Conservation (phyloP, 2,797 vertebrate genomes). For the Capromys pilorides region DNA sequence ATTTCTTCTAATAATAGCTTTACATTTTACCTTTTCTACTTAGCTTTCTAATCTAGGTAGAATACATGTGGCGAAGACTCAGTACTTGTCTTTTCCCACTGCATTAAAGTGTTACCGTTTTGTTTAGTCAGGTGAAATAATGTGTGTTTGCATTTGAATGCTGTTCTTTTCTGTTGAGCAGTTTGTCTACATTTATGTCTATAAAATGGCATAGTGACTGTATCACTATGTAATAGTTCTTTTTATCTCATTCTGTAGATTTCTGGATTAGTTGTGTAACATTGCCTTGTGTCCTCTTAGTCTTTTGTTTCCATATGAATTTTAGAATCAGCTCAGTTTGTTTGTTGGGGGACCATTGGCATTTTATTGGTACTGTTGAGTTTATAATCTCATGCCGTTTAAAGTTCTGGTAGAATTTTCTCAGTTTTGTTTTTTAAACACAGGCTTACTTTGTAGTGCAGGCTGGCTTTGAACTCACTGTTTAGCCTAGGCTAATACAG, state of each 20-base stretch:
- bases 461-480: neutral
- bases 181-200: neutral
- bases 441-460: neutral
- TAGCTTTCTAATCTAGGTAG: neutral
- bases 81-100: neutral
- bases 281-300: neutral
- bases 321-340: neutral
- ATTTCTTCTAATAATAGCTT: constrained; percentile 42
- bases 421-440: neutral
- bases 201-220: neutral
- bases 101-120: neutral
- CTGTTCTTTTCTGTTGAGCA: neutral
- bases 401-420: constrained; percentile 30
- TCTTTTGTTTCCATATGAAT: constrained; percentile 3
- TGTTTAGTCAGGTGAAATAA: neutral
- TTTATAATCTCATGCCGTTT: constrained; percentile 16
- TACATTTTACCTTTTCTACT: constrained; percentile 19
- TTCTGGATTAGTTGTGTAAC: neutral
- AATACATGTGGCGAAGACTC: neutral
- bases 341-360: neutral
- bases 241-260: neutral
- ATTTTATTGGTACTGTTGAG: neutral
- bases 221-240: neutral
- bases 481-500: neutral
- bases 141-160: neutral